Evolutionary conservation across 1,140 invertebrate genomes (phyloP).

Genomic region (Brevipalpus yothersi): DNA sequence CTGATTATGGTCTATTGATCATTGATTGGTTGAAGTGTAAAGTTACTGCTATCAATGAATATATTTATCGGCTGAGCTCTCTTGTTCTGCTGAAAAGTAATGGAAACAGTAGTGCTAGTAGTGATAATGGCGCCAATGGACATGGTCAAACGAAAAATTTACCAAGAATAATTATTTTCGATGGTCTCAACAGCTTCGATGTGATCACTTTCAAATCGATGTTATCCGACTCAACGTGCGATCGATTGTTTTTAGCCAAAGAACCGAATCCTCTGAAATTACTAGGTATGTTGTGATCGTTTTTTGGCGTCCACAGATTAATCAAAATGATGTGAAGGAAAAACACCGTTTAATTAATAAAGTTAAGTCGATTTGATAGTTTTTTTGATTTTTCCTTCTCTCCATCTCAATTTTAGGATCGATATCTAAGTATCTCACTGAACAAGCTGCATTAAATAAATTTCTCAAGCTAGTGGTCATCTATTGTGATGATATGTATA

Average conservation of each 20-base stretch:
- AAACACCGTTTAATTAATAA: neutral
- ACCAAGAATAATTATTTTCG: neutral
- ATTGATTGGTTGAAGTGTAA: neutral
- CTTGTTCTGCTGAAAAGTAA: neutral
- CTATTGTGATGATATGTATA: neutral
- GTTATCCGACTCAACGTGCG: neutral
- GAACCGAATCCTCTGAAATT: neutral
- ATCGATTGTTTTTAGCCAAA: neutral
- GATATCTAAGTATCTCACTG: neutral
- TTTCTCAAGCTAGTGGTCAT: neutral
- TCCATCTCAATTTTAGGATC: neutral
- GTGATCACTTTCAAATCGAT: neutral
- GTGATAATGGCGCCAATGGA: neutral
- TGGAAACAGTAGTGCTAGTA: neutral
- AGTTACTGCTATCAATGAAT: neutral
- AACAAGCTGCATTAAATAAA: neutral
- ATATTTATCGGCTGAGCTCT: neutral
- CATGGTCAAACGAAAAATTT: neutral
- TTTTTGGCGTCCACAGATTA: neutral
- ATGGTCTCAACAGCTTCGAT: neutral
- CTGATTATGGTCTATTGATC: neutral
- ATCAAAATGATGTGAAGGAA: neutral
- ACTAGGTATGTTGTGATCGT: neutral
- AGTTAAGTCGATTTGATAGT: neutral
- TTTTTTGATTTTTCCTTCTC: neutral